Percentiles rank a stretch among this genome's conserved stretches.
phyloP scores from a whole-genome alignment of 2,113 vertebrate species.

The Ibidorhyncha struthersii region DNA sequence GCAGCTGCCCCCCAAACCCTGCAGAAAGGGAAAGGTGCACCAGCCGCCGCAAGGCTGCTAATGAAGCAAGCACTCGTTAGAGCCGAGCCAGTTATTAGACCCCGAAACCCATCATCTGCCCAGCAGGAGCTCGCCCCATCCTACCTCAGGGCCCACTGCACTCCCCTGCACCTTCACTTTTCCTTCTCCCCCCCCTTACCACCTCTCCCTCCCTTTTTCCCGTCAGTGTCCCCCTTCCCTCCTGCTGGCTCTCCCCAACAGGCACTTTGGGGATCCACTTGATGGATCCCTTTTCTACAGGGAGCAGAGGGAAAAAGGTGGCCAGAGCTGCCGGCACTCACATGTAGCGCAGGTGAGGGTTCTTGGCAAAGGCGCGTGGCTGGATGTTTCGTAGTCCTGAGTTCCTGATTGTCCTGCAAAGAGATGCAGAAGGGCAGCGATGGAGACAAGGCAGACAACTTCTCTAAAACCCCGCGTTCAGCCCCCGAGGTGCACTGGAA shows the following conservation, averaged over 20 bases:
- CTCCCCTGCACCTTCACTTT: rapidly evolving
- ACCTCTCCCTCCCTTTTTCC: background rate
- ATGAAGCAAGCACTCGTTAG: background rate
- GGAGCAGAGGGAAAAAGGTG: background rate
- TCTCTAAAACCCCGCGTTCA: rapidly evolving
- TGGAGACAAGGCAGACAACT: background rate
- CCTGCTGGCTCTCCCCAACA: rapidly evolving
- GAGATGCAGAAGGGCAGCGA: background rate
- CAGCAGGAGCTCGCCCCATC: background rate
- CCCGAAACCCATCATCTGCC: background rate
- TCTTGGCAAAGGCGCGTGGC: slow-evolving; percentile 92
- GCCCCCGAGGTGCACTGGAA: rapidly evolving
- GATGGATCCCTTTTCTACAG: background rate
- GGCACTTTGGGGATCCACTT: rapidly evolving
- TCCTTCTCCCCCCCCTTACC: background rate
- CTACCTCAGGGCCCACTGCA: background rate
- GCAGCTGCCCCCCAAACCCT: rapidly evolving
- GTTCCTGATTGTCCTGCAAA: slow-evolving; percentile 93
- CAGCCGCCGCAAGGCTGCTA: background rate
- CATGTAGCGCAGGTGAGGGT: slow-evolving; percentile 95
- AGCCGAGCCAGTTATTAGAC: background rate
- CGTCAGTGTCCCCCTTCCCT: background rate
- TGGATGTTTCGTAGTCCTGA: slow-evolving; percentile 94
- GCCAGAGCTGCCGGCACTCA: slow-evolving; percentile 70
- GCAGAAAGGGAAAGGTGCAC: background rate